Evolutionary conservation across 2,797 vertebrate genomes (phyloP).

Genomic region (Argya squamiceps): DNA sequence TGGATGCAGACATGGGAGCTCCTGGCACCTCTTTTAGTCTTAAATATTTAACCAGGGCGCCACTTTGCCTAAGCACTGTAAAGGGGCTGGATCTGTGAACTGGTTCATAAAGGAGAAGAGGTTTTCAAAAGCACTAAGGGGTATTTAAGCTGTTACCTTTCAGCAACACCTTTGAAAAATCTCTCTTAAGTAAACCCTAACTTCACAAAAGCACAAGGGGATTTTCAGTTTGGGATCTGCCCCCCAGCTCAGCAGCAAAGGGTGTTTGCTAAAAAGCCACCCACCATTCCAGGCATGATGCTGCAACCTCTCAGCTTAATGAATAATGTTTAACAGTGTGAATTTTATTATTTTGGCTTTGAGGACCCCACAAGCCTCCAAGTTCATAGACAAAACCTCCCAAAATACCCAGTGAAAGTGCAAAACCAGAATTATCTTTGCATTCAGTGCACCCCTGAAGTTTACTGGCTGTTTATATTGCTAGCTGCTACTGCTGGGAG

Average conservation of each 20-base stretch:
- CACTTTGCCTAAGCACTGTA: not conserved
- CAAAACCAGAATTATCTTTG: not conserved
- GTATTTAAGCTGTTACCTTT: slow-evolving; percentile 6
- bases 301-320: not conserved
- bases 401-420: not conserved
- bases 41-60: not conserved
- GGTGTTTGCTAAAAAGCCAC: not conserved
- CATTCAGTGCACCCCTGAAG: not conserved
- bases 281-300: not conserved
- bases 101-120: not conserved
- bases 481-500: not conserved
- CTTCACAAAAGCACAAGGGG: not conserved
- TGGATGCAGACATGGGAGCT: not conserved
- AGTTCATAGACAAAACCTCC: not conserved
- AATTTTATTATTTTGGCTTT: slow-evolving; percentile 42
- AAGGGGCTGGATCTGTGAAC: not conserved
- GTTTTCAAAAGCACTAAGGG: slow-evolving; percentile 6
- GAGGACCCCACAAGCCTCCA: not conserved
- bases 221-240: not conserved
- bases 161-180: slow-evolving; percentile 27
- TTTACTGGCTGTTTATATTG: slow-evolving; percentile 19
- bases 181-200: not conserved
- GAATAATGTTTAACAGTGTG: not conserved
- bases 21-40: not conserved
- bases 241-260: not conserved